phyloP scores from a whole-genome alignment of 2,113 vertebrate genomes.

The Thomomys bottae region DNA sequence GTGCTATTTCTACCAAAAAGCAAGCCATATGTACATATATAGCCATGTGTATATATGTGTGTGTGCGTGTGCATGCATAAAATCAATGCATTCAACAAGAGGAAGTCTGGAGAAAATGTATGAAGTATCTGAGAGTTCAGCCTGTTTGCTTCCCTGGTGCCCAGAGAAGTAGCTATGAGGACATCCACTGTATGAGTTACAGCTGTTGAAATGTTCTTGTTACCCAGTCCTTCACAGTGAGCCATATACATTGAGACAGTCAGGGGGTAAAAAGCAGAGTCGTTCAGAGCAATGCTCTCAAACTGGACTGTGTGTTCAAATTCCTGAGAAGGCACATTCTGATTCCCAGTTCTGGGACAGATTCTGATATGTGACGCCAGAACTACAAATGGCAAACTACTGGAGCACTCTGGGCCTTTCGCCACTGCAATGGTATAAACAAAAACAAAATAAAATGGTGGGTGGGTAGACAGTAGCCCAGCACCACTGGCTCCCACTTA shows the following conservation, averaged over 20 bases:
- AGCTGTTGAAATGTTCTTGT: not conserved
- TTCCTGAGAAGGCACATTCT: not conserved
- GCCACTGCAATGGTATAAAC: too few relatives aligned
- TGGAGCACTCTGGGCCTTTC: slow-evolving; percentile 16
- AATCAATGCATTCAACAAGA: not conserved
- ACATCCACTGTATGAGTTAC: not conserved
- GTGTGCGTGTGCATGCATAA: not conserved
- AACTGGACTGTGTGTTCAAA: not conserved
- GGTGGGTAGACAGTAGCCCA: too few relatives aligned
- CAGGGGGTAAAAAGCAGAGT: not conserved
- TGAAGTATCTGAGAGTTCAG: not conserved
- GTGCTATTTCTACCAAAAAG: not conserved
- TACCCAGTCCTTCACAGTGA: not conserved
- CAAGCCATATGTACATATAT: not conserved
- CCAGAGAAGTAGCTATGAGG: not conserved
- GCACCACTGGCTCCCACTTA: too few relatives aligned
- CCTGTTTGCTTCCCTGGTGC: not conserved
- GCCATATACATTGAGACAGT: not conserved
- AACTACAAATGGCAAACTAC: not conserved
- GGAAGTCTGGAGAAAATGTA: not conserved
- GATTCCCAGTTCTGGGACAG: not conserved
- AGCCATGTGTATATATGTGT: not conserved
- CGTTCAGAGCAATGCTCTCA: not conserved
- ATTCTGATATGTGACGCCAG: not conserved
- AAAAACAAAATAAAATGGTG: too few relatives aligned